Conservation (phyloP, 2,797 vertebrate species). For the Limosa lapponica region DNA sequence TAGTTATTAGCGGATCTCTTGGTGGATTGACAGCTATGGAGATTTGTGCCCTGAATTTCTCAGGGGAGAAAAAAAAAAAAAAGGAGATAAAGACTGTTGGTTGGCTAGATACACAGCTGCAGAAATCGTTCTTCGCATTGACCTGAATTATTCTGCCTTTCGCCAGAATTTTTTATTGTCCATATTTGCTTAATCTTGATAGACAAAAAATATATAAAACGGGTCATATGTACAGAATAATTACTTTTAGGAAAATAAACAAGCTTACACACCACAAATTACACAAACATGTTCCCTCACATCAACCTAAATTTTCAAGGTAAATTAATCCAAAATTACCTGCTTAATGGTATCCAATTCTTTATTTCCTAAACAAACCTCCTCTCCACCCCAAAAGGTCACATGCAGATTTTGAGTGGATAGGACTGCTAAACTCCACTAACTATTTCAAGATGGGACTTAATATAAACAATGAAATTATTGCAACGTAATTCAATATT, state of each 20-base stretch:
- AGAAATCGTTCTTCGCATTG: conserved; percentile 49
- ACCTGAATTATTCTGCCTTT: conserved; percentile 65
- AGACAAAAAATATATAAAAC: conserved; percentile 17
- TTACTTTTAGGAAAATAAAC: conserved; percentile 33
- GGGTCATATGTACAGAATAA: neutral
- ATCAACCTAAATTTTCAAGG: neutral
- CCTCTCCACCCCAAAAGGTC: neutral
- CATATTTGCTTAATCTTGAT: conserved; percentile 60
- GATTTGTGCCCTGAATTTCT: conserved; percentile 61
- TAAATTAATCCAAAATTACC: neutral
- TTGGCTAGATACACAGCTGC: conserved; percentile 48
- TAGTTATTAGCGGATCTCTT: conserved; percentile 20
- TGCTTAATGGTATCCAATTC: neutral
- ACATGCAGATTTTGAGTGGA: neutral
- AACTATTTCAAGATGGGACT: neutral
- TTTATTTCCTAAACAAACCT: neutral
- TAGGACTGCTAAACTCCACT: neutral
- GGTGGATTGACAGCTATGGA: conserved; percentile 11
- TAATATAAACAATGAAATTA: neutral
- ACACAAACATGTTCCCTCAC: neutral
- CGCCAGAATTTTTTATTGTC: conserved; percentile 58
- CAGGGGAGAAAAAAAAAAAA: neutral
- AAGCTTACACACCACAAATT: conserved; percentile 22
- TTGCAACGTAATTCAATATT: neutral
- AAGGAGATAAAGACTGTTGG: neutral